Percentiles rank a stretch among this genome's conserved stretches.
Evolutionary conservation across 2,113 vertebrate genomes (phyloP).

Genomic region (Uria aalge): DNA sequence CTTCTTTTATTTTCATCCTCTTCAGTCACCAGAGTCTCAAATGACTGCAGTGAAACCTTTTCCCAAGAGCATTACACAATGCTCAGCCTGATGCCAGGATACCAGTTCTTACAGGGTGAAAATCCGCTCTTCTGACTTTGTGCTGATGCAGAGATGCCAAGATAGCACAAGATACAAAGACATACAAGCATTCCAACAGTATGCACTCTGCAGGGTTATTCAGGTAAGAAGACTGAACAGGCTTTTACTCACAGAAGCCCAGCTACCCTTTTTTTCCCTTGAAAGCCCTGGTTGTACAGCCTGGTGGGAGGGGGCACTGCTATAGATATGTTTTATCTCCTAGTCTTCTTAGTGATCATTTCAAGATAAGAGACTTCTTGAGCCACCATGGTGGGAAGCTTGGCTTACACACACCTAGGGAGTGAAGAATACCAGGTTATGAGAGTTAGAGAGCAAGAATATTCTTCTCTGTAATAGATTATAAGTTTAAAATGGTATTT

Average conservation of each 20-base stretch:
- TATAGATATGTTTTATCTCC: background rate
- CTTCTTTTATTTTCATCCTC: background rate
- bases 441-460: background rate
- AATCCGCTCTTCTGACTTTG: background rate
- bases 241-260: background rate
- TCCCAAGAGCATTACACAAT: background rate
- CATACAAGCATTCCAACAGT: background rate
- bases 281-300: background rate
- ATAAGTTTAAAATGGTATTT: background rate
- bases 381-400: background rate
- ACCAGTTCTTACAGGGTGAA: background rate
- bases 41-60: slow-evolving; percentile 56
- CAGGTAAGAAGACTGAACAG: background rate
- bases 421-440: background rate
- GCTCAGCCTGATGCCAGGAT: background rate
- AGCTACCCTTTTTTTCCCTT: background rate
- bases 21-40: slow-evolving; percentile 52
- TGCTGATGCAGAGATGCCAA: background rate
- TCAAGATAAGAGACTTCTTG: background rate
- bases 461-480: background rate
- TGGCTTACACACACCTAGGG: background rate
- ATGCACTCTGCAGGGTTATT: background rate
- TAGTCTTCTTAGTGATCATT: background rate
- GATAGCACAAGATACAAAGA: background rate
- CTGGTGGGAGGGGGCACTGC: background rate